Evolutionary conservation across 1,140 invertebrate species (phyloP).

Genomic region (Halyomorpha halys): DNA sequence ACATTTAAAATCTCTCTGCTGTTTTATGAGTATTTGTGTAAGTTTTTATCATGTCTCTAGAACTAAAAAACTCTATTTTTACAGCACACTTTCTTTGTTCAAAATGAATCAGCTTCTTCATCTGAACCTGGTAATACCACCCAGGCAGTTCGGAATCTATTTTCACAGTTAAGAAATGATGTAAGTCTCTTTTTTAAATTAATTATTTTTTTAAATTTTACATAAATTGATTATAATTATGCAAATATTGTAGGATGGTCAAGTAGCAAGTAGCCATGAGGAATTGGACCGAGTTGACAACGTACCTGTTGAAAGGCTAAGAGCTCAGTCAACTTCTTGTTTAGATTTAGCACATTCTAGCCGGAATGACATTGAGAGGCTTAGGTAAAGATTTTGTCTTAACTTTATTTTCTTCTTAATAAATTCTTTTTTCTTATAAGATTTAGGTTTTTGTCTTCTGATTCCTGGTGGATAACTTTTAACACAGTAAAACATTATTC

Average conservation of each 20-base stretch:
- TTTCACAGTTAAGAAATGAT: slow-evolving; percentile 30
- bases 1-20: too few species aligned
- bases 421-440: not conserved
- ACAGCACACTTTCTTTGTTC: slow-evolving; percentile 74
- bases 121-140: slow-evolving; percentile 33
- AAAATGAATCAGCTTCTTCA: slow-evolving; percentile 43
- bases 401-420: not conserved
- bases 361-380: slow-evolving; percentile 33
- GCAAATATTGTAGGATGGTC: slow-evolving; percentile 26
- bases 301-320: slow-evolving; percentile 24
- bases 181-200: slow-evolving; percentile 24
- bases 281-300: slow-evolving; percentile 30
- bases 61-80: slow-evolving; percentile 22
- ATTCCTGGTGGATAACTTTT: too few species aligned
- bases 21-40: too few species aligned
- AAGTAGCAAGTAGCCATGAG: slow-evolving; percentile 29
- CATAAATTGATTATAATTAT: slow-evolving; percentile 4
- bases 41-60: too few species aligned
- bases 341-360: slow-evolving; percentile 49
- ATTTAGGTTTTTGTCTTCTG: not conserved
- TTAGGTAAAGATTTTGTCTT: slow-evolving; percentile 30
- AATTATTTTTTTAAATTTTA: not conserved
- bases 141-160: slow-evolving; percentile 28
- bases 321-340: slow-evolving; percentile 58
- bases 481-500: too few species aligned